Percentiles rank a stretch among this genome's conserved stretches.
Conservation (phyloP, 2,797 vertebrate species). For the Halcyon chelicuti region DNA sequence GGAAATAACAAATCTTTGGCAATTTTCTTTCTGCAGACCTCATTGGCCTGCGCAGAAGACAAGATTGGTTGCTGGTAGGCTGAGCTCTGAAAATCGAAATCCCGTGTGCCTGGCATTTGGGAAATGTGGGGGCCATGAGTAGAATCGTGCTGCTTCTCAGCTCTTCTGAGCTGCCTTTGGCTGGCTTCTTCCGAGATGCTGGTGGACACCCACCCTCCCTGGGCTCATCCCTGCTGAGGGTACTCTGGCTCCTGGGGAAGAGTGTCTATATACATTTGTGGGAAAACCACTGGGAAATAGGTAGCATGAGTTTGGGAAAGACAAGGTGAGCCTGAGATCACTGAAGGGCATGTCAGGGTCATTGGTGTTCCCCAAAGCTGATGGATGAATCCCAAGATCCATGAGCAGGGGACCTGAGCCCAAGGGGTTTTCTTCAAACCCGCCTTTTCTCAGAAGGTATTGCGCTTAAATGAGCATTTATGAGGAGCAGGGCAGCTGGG, state of each 20-base stretch:
- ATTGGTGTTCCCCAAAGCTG: fast-evolving
- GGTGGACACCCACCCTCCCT: background rate
- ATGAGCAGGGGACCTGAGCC: background rate
- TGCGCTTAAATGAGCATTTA: background rate
- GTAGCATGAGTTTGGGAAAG: background rate
- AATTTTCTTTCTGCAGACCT: constrained; percentile 39
- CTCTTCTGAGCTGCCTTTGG: background rate
- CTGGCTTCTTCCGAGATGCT: background rate
- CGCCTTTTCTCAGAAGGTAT: background rate
- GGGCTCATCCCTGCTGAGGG: background rate
- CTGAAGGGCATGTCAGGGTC: background rate
- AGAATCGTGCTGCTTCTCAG: background rate
- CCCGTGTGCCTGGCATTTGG: background rate
- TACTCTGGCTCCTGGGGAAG: background rate
- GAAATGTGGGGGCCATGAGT: background rate
- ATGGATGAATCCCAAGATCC: background rate
- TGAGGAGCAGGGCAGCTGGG: background rate
- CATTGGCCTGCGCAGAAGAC: background rate
- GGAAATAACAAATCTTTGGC: constrained; percentile 64
- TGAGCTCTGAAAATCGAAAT: background rate
- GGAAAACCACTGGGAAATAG: background rate
- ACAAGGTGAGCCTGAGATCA: fast-evolving
- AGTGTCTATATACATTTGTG: background rate
- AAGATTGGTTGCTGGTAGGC: background rate
- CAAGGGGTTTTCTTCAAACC: background rate